Percentiles rank a stretch among this genome's conserved stretches.
phyloP scores from a whole-genome alignment of 2,888 invertebrate genomes.

The Heliconius hortense region DNA sequence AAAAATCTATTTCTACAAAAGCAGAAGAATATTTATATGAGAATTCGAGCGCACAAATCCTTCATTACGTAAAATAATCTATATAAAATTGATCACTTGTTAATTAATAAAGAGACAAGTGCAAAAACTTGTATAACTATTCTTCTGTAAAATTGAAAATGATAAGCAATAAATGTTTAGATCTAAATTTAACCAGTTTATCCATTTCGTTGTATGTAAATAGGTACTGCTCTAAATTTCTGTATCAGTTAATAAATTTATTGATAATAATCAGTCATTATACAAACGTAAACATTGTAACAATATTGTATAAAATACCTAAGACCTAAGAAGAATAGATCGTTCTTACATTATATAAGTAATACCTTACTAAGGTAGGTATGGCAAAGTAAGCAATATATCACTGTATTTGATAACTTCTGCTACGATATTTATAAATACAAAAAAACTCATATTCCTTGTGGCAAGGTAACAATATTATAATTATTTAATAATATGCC shows the following conservation, averaged over 20 bases:
- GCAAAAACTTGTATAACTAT: constrained; percentile 35
- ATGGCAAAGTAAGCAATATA: constrained; percentile 71
- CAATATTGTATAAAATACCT: constrained; percentile 60
- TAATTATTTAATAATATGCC: constrained; percentile 62
- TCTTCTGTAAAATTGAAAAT: constrained; percentile 38
- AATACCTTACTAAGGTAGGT: constrained; percentile 64
- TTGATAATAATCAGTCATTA: constrained; percentile 43
- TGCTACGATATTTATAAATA: constrained; percentile 59
- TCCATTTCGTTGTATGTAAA: constrained; percentile 41
- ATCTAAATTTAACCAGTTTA: constrained; percentile 26
- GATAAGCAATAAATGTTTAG: constrained; percentile 36
- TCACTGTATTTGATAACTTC: constrained; percentile 58
- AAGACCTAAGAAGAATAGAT: constrained; percentile 58
- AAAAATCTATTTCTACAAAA: constrained; percentile 42
- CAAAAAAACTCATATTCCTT: constrained; percentile 61
- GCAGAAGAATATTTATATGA: constrained; percentile 42
- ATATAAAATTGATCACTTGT: not conserved
- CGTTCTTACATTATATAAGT: constrained; percentile 58
- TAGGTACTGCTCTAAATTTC: constrained; percentile 37
- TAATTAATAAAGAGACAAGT: not conserved
- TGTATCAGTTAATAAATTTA: constrained; percentile 37
- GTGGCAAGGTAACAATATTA: constrained; percentile 55
- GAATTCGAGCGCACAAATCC: constrained; percentile 40
- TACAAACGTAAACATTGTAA: constrained; percentile 48
- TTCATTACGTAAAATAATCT: constrained; percentile 12